These are phyloP conservation scores for Sigmodon hispidus DNA, from an alignment of 2,113 vertebrate species.

Conservation along the genomic window DNA sequence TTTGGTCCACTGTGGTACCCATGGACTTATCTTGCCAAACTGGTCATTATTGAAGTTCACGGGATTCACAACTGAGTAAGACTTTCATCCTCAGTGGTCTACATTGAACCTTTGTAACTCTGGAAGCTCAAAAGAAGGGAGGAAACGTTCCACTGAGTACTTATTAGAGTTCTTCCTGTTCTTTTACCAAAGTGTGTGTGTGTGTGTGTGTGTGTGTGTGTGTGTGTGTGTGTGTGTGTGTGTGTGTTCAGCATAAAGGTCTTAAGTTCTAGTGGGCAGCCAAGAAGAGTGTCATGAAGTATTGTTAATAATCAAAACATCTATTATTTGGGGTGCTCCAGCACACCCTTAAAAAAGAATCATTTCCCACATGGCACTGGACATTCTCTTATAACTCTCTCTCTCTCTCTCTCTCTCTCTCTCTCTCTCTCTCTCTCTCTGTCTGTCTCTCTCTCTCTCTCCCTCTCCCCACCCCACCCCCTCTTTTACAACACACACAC, in stretches of 20 bases:
- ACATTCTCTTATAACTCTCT: too few species aligned
- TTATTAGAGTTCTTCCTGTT: not conserved
- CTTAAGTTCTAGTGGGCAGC: not conserved
- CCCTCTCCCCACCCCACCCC: too few species aligned
- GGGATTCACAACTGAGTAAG: not conserved
- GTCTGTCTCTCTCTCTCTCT: too few species aligned
- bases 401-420: too few species aligned
- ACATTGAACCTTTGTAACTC: too few species aligned
- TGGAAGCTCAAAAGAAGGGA: not conserved
- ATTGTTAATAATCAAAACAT: too few species aligned
- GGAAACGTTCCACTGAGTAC: fast-evolving
- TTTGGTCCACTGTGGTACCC: not conserved
- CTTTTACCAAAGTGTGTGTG: not conserved
- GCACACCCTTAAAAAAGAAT: not conserved
- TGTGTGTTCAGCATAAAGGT: not conserved
- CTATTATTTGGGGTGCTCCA: not conserved
- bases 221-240: not conserved
- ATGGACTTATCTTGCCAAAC: too few species aligned
- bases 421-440: too few species aligned
- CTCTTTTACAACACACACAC: too few species aligned
- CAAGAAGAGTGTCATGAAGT: not conserved
- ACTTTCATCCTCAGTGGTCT: not conserved
- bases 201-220: too few species aligned
- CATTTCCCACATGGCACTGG: not conserved
- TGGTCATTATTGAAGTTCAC: not conserved